These are phyloP conservation scores for Pheosia gnoma DNA, from an alignment of 2,888 invertebrate genomes.

Conservation along the genomic window DNA sequence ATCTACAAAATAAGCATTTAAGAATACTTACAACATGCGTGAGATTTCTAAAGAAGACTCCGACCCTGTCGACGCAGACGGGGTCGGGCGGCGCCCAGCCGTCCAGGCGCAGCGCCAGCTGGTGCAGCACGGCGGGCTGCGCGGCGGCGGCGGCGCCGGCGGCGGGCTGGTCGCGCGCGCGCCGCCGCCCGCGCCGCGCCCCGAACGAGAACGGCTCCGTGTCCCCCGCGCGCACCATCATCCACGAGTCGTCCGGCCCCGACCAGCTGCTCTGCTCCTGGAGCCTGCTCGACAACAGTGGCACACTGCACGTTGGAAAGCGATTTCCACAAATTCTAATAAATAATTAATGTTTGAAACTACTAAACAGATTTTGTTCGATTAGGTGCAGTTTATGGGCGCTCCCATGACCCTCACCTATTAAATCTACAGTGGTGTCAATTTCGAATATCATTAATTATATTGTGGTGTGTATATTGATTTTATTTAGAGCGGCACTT, in stretches of 20 bases:
- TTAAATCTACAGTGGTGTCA: no score
- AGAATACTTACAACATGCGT: constrained; percentile 54
- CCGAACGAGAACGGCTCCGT: constrained; percentile 95
- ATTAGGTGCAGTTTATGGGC: no score
- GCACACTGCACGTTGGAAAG: no score
- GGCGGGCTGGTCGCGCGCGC: constrained; percentile 27
- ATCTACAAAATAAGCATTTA: no score
- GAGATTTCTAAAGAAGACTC: constrained; percentile 92
- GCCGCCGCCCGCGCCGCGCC: constrained; percentile 86
- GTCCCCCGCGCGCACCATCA: constrained; percentile 89
- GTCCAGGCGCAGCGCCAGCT: constrained; percentile 94
- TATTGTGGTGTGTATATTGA: no score
- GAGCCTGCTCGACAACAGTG: constrained; percentile 41
- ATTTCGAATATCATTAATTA: no score
- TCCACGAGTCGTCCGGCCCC: constrained; percentile 78
- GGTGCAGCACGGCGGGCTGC: constrained; percentile 91
- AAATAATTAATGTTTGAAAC: no score
- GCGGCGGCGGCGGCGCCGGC: constrained; percentile 88
- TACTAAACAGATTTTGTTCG: no score
- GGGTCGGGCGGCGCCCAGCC: constrained; percentile 95
- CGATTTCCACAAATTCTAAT: no score
- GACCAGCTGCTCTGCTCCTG: constrained; percentile 51
- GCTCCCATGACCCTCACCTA: no score
- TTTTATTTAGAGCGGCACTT: no score
- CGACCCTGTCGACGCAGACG: constrained; percentile 97